Conservation (phyloP, 2,797 vertebrate genomes). For the Tokudaia tokunoshimensis region DNA sequence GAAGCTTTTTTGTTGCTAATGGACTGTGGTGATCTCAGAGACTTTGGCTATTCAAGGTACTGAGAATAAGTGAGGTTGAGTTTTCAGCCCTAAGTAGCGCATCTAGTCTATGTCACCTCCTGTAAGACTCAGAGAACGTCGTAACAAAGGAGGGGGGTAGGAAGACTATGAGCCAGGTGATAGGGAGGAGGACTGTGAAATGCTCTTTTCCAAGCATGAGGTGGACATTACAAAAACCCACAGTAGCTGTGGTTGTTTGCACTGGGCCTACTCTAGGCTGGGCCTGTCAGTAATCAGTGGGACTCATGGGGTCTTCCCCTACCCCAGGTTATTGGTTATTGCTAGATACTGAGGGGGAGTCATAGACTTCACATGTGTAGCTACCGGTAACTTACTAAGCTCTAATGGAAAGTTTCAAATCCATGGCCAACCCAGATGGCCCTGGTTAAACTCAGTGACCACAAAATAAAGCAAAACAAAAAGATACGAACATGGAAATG, state of each 20-base stretch:
- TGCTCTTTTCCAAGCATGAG: background rate
- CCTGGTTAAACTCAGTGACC: background rate
- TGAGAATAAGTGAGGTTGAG: background rate
- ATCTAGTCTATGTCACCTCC: background rate
- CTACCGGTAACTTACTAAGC: background rate
- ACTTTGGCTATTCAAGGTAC: background rate
- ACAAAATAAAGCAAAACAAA: background rate
- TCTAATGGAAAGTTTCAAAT: background rate
- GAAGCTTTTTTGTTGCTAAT: background rate
- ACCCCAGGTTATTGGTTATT: background rate
- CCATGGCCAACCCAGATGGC: background rate
- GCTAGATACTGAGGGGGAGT: background rate
- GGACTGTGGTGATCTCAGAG: background rate
- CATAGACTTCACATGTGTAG: background rate
- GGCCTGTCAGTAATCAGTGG: background rate
- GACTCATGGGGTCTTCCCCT: background rate
- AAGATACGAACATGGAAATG: background rate
- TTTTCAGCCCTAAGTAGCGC: background rate
- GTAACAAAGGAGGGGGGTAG: background rate
- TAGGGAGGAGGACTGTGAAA: background rate
- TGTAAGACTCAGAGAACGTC: background rate
- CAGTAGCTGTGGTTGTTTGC: background rate
- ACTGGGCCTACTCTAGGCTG: background rate
- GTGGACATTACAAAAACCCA: background rate
- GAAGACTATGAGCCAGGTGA: background rate